Evolutionary conservation across 1,140 invertebrate genomes (phyloP).

Genomic region (Gerris buenoi): DNA sequence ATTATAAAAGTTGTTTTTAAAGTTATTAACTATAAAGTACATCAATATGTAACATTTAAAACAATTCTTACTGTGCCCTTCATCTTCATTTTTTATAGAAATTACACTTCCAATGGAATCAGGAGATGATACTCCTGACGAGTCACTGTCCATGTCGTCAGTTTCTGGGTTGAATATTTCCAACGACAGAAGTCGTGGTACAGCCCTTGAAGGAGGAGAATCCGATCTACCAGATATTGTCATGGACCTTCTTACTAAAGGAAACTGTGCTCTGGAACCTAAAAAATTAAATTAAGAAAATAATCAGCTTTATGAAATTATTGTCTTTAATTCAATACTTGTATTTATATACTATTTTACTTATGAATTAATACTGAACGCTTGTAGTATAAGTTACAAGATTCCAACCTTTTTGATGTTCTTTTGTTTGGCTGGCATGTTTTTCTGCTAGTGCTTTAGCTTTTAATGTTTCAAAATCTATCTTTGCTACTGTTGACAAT

Average conservation of each 20-base stretch:
- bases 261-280: conserved; percentile 32
- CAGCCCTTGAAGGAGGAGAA: conserved; percentile 33
- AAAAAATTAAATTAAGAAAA: too few species aligned
- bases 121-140: conserved; percentile 68
- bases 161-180: conserved; percentile 81
- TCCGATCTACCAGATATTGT: conserved; percentile 32
- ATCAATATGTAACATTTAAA: too few species aligned
- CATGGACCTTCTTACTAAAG: conserved; percentile 41
- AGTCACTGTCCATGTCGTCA: conserved; percentile 78
- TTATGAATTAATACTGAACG: too few species aligned
- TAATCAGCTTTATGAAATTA: too few species aligned
- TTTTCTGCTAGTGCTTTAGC: not conserved
- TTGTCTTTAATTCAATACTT: too few species aligned
- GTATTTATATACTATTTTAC: too few species aligned
- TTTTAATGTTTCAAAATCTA: not conserved
- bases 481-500: too few species aligned
- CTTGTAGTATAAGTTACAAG: too few species aligned
- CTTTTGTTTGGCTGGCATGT: not conserved
- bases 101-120: conserved; percentile 74
- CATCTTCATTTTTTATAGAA: conserved; percentile 35
- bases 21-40: too few species aligned
- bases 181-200: conserved; percentile 56
- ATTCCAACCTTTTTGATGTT: not conserved
- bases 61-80: not conserved
- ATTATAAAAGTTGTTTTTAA: too few species aligned